These are phyloP conservation scores for Coreius guichenoti DNA, from an alignment of 2,797 vertebrate species.

Conservation along the genomic window DNA sequence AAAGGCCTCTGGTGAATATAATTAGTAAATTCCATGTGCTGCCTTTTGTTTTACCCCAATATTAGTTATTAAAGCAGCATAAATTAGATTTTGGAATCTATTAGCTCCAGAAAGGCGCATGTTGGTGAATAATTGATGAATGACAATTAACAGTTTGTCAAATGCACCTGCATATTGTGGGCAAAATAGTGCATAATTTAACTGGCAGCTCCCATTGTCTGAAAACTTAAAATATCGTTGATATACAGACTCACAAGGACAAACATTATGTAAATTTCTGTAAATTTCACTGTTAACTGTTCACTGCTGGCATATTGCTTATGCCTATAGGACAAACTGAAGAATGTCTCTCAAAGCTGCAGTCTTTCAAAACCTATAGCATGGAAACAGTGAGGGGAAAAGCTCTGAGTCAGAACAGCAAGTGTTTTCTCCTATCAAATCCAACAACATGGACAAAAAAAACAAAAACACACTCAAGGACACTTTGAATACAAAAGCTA, in stretches of 20 bases:
- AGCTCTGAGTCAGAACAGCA: neutral
- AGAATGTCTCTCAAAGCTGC: neutral
- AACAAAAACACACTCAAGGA: conserved; percentile 2
- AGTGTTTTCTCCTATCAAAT: neutral
- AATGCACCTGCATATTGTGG: neutral
- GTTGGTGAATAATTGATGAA: conserved; percentile 15
- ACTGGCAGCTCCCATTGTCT: neutral
- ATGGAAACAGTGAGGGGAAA: neutral
- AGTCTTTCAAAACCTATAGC: neutral
- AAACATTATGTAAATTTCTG: neutral
- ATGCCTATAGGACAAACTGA: neutral
- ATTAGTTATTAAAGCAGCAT: conserved; percentile 10
- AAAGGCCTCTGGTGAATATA: conserved; percentile 29
- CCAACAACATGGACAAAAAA: neutral
- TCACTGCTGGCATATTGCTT: neutral
- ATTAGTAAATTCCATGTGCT: conserved; percentile 5
- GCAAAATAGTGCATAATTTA: neutral
- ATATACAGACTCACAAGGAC: neutral
- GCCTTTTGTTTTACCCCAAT: conserved; percentile 33
- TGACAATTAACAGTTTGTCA: conserved; percentile 1
- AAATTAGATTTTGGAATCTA: neutral
- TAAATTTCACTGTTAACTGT: neutral
- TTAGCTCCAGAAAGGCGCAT: neutral
- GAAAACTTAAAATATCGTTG: neutral
- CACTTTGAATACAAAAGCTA: conserved; percentile 22